phyloP scores from a whole-genome alignment of 2,888 invertebrate genomes.

The Campaea margaritaria region DNA sequence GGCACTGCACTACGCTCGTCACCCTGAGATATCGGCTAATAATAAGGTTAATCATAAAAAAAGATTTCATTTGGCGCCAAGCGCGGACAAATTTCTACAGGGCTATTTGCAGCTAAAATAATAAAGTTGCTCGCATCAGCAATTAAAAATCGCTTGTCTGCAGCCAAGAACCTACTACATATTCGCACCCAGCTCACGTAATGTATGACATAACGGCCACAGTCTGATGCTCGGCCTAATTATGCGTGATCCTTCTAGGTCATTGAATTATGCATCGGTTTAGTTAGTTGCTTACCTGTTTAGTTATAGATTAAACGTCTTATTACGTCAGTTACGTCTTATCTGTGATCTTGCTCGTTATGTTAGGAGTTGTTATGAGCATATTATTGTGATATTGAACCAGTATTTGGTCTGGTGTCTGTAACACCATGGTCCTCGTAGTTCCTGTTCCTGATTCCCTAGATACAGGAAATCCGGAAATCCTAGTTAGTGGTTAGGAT shows the following conservation, averaged over 20 bases:
- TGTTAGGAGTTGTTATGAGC: slow-evolving; percentile 1
- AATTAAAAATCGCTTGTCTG: slow-evolving; percentile 16
- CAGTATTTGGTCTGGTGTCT: no score
- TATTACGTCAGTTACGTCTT: slow-evolving; percentile 14
- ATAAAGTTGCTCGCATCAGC: neutral
- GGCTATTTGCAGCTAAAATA: neutral
- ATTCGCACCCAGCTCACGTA: slow-evolving; percentile 37
- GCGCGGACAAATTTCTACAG: no score
- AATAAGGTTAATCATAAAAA: no score
- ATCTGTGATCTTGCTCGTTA: slow-evolving; percentile 12
- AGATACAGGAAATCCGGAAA: no score
- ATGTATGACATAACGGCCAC: slow-evolving; percentile 49
- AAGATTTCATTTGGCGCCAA: no score
- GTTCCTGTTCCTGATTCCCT: no score
- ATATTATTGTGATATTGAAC: no score
- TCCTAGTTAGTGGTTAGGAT: no score
- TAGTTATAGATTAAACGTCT: slow-evolving; percentile 8
- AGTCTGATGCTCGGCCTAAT: slow-evolving; percentile 36
- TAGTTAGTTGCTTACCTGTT: slow-evolving; percentile 12
- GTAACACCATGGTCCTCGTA: no score
- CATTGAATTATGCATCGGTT: slow-evolving; percentile 36
- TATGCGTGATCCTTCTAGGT: slow-evolving; percentile 47
- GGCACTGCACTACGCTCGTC: no score
- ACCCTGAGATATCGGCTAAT: no score
- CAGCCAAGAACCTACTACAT: neutral